Evolutionary conservation across 2,797 vertebrate species (phyloP).

Genomic region (Varecia variegata): DNA sequence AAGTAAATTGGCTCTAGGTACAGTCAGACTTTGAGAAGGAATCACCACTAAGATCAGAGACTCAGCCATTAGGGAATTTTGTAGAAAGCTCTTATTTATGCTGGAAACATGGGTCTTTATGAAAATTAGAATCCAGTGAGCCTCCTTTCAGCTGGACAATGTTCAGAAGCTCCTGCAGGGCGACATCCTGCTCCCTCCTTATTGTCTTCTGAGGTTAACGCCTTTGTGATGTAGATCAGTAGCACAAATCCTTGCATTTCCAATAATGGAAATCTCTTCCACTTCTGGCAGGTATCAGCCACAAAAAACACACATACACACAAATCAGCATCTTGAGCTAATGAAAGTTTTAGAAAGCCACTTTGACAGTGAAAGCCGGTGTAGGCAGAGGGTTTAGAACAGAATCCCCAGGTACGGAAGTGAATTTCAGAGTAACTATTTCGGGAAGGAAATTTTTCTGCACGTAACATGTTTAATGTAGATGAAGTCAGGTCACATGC

Average conservation of each 20-base stretch:
- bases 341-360: background rate
- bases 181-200: background rate
- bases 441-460: background rate
- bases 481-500: background rate
- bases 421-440: background rate
- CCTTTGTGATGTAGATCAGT: background rate
- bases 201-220: background rate
- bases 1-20: background rate
- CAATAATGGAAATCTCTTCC: background rate
- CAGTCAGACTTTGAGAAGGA: background rate
- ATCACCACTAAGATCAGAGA: background rate
- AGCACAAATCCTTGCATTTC: background rate
- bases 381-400: background rate
- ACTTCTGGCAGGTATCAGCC: background rate
- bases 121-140: background rate
- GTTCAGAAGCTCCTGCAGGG: background rate
- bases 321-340: background rate
- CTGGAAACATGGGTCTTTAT: background rate
- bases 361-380: background rate
- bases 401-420: background rate
- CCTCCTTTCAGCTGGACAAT: background rate
- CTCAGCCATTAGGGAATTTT: background rate
- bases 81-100: background rate
- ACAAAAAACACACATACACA: background rate
- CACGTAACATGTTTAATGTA: background rate